Evolutionary conservation across 2,888 invertebrate genomes (phyloP).

Genomic region (Sesia apiformis): DNA sequence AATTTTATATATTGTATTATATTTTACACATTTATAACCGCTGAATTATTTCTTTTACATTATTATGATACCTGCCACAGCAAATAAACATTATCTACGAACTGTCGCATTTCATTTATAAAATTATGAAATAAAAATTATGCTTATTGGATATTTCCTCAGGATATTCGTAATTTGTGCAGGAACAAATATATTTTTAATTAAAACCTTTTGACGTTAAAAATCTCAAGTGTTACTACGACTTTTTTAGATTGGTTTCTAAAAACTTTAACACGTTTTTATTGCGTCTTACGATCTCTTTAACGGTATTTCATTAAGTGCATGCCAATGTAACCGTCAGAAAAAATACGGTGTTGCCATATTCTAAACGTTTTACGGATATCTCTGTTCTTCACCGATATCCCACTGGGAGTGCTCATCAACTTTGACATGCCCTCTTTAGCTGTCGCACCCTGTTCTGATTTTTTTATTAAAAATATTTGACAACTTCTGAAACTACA

Average conservation of each 20-base stretch:
- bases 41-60: too few species aligned
- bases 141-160: slow-evolving; percentile 50
- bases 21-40: too few species aligned
- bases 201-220: slow-evolving; percentile 42
- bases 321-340: slow-evolving; percentile 29
- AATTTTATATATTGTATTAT: too few species aligned
- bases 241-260: slow-evolving; percentile 31
- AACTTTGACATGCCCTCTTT: slow-evolving; percentile 4
- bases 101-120: too few species aligned
- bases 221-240: slow-evolving; percentile 14
- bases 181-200: slow-evolving; percentile 39
- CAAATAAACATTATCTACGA: too few species aligned
- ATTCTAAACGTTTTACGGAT: slow-evolving; percentile 5
- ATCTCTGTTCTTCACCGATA: not conserved
- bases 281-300: slow-evolving; percentile 30
- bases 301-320: slow-evolving; percentile 37
- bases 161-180: slow-evolving; percentile 60
- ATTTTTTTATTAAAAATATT: not conserved
- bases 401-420: not conserved
- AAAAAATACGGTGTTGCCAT: too few species aligned
- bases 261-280: slow-evolving; percentile 60
- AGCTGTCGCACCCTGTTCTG: not conserved
- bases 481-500: not conserved
- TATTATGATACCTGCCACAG: too few species aligned
- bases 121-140: too few species aligned